phyloP scores from a whole-genome alignment of 2,113 vertebrate genomes.

The Percopsis transmontana region DNA sequence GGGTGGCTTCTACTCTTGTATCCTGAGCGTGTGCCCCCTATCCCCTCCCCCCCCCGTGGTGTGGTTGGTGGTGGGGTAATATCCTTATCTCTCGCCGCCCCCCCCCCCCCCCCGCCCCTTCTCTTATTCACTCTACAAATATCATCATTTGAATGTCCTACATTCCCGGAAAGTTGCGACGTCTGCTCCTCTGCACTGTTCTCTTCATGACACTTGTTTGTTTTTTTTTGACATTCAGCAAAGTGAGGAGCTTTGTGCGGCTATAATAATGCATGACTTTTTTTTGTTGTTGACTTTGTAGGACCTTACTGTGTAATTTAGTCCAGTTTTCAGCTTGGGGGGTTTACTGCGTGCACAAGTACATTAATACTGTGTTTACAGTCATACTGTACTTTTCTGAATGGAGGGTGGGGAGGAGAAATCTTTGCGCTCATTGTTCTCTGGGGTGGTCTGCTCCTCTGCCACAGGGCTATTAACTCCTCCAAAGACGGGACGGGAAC shows the following conservation, averaged over 20 bases:
- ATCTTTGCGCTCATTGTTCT: slow-evolving; percentile 21
- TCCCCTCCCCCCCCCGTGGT: too few species aligned
- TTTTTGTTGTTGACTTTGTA: too few species aligned
- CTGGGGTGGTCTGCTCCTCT: slow-evolving; percentile 30
- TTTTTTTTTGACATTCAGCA: too few species aligned
- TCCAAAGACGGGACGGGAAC: not conserved
- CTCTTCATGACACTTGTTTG: slow-evolving; percentile 13
- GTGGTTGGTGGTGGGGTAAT: too few species aligned
- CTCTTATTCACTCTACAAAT: slow-evolving; percentile 28
- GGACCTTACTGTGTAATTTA: too few species aligned
- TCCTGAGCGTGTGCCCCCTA: too few species aligned
- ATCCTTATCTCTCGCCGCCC: not conserved
- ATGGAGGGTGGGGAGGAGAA: not conserved
- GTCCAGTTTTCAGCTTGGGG: too few species aligned
- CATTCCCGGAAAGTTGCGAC: slow-evolving; percentile 44
- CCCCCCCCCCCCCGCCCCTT: not conserved
- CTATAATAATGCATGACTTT: too few species aligned
- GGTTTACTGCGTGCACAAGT: too few species aligned
- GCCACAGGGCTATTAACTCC: slow-evolving; percentile 10
- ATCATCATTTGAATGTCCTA: slow-evolving; percentile 58
- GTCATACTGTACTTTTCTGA: not conserved
- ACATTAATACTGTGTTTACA: not conserved
- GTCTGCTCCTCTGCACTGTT: slow-evolving; percentile 32
- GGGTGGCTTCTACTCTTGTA: too few species aligned
- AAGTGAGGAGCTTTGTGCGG: too few species aligned